A percentile compares a stretch with the other conserved stretches of the same genome.
These are phyloP conservation scores for Saturnia japonica DNA, from an alignment of 2,888 invertebrate genomes.

Conservation along the genomic window DNA sequence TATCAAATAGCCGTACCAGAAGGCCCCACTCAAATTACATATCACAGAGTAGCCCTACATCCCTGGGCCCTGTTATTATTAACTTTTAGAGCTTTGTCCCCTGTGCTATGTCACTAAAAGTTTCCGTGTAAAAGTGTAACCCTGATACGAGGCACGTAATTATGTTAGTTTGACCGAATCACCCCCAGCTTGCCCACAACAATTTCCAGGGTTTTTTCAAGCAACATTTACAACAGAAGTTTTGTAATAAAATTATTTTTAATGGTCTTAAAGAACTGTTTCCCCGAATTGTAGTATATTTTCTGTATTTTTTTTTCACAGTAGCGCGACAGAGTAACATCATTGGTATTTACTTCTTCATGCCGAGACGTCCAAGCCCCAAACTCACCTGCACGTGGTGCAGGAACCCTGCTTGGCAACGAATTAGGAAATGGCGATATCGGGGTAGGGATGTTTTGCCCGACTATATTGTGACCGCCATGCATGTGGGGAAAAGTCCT, in stretches of 20 bases:
- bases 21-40: background rate
- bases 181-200: background rate
- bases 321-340: background rate
- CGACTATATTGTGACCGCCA: no score
- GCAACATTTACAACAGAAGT: background rate
- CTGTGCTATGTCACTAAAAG: background rate
- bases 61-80: background rate
- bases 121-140: background rate
- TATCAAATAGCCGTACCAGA: background rate
- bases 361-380: no score
- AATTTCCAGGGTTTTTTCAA: background rate
- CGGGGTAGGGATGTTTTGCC: no score
- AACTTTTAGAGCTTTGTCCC: background rate
- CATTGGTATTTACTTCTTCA: no score
- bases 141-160: background rate
- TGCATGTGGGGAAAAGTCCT: no score
- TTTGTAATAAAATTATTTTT: conserved; percentile 2
- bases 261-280: background rate
- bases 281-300: background rate
- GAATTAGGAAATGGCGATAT: no score
- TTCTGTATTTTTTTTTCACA: background rate
- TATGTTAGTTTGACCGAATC: conserved; percentile 1
- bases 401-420: no score
- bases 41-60: background rate
- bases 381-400: no score